phyloP scores from a whole-genome alignment of 2,797 vertebrate species.

The Rhinichthys osculus region DNA sequence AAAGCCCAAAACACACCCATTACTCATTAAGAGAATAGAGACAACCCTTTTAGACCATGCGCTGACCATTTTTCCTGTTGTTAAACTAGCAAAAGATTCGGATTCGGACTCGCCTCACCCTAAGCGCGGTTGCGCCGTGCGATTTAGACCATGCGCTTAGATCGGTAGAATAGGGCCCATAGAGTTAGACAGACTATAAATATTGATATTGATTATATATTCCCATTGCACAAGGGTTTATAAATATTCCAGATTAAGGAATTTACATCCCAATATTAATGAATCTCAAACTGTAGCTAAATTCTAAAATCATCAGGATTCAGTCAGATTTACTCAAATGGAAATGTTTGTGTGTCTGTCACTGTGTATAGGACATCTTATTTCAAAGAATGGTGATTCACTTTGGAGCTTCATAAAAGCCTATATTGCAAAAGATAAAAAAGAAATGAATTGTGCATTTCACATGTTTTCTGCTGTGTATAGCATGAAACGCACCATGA shows the following conservation, averaged over 20 bases:
- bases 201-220: constrained; percentile 25
- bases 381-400: not conserved
- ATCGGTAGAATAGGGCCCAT: no score
- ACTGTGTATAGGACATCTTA: not conserved
- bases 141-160: no score
- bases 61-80: no score
- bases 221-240: not conserved
- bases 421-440: not conserved
- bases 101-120: no score
- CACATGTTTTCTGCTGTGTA: not conserved
- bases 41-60: no score
- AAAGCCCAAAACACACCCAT: no score
- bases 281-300: not conserved
- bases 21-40: no score
- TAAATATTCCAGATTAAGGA: not conserved
- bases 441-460: not conserved
- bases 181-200: constrained; percentile 41
- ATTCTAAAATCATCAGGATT: not conserved
- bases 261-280: not conserved
- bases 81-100: no score
- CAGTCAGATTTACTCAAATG: not conserved
- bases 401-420: not conserved
- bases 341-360: not conserved
- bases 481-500: not conserved
- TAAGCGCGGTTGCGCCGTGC: no score